Evolutionary conservation across 2,113 vertebrate genomes (phyloP).

Genomic region (Poicephalus meyeri): DNA sequence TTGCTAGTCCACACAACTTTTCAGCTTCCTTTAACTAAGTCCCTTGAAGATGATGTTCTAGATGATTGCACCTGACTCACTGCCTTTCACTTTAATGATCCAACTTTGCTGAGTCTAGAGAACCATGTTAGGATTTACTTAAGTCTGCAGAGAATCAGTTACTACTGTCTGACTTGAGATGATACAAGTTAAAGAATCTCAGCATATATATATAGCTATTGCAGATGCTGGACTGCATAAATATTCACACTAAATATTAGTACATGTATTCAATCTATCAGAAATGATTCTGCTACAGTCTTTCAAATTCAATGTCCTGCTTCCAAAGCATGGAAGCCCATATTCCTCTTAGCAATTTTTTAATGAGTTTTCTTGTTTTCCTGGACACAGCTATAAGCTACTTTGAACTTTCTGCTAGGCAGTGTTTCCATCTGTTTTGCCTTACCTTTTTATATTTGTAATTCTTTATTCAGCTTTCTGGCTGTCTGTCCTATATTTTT

Average conservation of each 20-base stretch:
- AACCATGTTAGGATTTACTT: neutral
- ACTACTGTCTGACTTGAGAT: neutral
- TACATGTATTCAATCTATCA: neutral
- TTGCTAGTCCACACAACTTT: neutral
- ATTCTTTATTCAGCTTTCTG: neutral
- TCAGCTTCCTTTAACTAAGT: neutral
- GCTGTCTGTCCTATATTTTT: neutral
- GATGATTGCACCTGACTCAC: neutral
- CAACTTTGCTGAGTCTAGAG: neutral
- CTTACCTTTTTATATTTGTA: neutral
- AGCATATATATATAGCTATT: neutral
- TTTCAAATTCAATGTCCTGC: neutral
- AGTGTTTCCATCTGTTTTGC: neutral
- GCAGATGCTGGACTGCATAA: neutral
- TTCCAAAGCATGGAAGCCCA: neutral
- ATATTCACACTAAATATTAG: neutral
- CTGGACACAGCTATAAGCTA: neutral
- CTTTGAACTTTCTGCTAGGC: neutral
- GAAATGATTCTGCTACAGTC: neutral
- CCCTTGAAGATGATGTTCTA: neutral
- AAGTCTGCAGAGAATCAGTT: constrained; percentile 5
- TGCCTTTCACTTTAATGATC: constrained; percentile 1
- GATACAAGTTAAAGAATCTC: neutral
- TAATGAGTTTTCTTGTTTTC: neutral
- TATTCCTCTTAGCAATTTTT: neutral